These are phyloP conservation scores for Zeus faber DNA, from an alignment of 2,113 vertebrate genomes.

Conservation along the genomic window DNA sequence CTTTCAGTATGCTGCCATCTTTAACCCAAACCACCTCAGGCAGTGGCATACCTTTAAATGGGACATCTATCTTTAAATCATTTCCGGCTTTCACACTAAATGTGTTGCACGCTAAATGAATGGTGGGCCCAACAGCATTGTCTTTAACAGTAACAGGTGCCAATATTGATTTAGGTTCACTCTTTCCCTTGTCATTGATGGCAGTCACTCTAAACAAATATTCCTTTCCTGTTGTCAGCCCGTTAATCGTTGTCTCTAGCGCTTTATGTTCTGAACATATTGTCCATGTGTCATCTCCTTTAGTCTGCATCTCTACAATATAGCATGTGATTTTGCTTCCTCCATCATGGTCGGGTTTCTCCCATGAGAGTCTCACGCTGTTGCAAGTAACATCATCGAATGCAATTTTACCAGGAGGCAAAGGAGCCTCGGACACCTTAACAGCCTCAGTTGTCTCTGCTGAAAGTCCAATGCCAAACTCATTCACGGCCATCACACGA, in stretches of 20 bases:
- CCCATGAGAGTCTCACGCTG: constrained; percentile 89
- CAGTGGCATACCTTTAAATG: constrained; percentile 85
- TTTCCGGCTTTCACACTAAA: constrained; percentile 90
- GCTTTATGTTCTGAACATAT: constrained; percentile 86
- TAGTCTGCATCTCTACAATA: constrained; percentile 90
- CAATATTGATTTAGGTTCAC: constrained; percentile 88
- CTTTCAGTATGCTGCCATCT: constrained; percentile 85
- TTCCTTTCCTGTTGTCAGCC: constrained; percentile 85
- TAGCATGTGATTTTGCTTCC: constrained; percentile 96
- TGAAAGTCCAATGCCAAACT: constrained; percentile 89
- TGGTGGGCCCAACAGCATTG: constrained; percentile 83
- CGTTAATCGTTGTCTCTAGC: constrained; percentile 82
- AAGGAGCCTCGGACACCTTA: constrained; percentile 88
- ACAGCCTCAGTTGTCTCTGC: constrained; percentile 81
- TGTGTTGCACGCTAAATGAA: constrained; percentile 86
- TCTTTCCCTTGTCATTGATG: constrained; percentile 94
- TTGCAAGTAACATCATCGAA: constrained; percentile 85
- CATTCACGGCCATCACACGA: constrained; percentile 93
- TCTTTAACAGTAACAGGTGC: constrained; percentile 87
- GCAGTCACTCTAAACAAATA: constrained; percentile 91
- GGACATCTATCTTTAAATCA: constrained; percentile 94
- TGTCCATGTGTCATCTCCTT: constrained; percentile 90
- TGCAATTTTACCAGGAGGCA: constrained; percentile 87
- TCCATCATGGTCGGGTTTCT: constrained; percentile 94
- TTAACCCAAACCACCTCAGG: constrained; percentile 88